Conservation (phyloP, 2,113 vertebrate species). For the Oryzias melastigma region DNA sequence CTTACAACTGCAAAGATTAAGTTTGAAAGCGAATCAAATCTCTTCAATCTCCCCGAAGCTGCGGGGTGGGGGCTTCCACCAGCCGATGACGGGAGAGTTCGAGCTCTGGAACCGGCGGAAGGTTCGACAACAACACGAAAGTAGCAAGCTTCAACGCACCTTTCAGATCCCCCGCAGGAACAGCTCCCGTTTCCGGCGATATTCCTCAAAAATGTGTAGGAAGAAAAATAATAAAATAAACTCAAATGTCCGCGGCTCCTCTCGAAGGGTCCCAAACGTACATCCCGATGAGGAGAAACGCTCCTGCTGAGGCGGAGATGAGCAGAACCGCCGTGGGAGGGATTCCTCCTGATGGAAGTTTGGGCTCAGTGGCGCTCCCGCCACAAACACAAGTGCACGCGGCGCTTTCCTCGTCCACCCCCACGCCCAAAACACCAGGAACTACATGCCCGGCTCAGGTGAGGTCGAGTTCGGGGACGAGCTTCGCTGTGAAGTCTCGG, state of each 20-base stretch:
- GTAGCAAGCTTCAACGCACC: conserved; percentile 23
- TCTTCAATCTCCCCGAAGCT: conserved; percentile 4
- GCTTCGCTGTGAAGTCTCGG: conserved; percentile 9
- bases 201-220: conserved; percentile 17
- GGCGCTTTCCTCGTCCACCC: conserved; percentile 8
- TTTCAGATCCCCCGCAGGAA: not conserved
- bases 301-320: not conserved
- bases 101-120: not conserved
- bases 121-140: not conserved
- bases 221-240: conserved; percentile 4
- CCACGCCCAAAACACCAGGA: conserved; percentile 37
- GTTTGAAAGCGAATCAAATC: not conserved
- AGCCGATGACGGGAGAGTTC: not conserved
- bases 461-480: not conserved
- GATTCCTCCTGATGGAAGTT: not conserved
- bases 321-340: not conserved
- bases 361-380: conserved; percentile 38
- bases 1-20: too few relatives aligned
- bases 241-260: not conserved
- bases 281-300: conserved; percentile 30
- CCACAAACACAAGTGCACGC: conserved; percentile 16
- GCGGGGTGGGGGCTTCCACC: not conserved
- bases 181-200: not conserved
- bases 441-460: conserved; percentile 41
- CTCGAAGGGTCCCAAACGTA: conserved; percentile 41